phyloP scores from a whole-genome alignment of 2,888 invertebrate genomes.

The Formica aserva region DNA sequence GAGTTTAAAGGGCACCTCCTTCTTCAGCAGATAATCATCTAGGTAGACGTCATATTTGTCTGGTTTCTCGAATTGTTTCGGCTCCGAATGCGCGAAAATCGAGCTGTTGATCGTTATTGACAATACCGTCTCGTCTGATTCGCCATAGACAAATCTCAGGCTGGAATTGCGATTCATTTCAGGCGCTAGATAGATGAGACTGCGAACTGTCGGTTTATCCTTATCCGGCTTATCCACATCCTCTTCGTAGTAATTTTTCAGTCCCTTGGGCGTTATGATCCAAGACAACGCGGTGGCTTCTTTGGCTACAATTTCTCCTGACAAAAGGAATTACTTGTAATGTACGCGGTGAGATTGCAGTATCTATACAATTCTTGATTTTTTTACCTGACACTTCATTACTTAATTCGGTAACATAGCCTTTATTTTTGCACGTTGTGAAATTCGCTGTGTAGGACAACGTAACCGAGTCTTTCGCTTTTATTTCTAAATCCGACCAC shows the following conservation, averaged over 20 bases:
- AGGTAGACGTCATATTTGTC: conserved; percentile 85
- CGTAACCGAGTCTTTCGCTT: not conserved
- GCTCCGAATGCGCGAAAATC: not conserved
- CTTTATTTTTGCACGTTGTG: conserved; percentile 55
- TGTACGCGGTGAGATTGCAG: not conserved
- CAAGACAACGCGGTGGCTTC: conserved; percentile 71
- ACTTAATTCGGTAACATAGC: not conserved
- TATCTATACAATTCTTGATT: not conserved
- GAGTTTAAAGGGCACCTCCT: conserved; percentile 85
- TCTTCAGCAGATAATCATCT: conserved; percentile 80
- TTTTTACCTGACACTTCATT: not conserved
- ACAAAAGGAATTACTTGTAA: not conserved
- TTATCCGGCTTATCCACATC: conserved; percentile 77
- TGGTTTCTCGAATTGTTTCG: conserved; percentile 80
- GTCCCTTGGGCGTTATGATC: conserved; percentile 46
- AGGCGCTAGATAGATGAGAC: conserved; percentile 78
- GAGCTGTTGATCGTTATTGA: not conserved
- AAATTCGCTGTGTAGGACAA: conserved; percentile 66
- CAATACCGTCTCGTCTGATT: not conserved
- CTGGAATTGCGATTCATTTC: not conserved
- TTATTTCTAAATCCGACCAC: conserved; percentile 73
- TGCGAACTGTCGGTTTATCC: conserved; percentile 83
- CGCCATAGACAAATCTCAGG: conserved; percentile 31
- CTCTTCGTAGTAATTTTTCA: conserved; percentile 73
- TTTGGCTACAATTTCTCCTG: conserved; percentile 5